Evolutionary conservation across 2,888 invertebrate species (phyloP), one percentile per base, ranked within the genome.

Genomic region (Andrena marginata): DNA sequence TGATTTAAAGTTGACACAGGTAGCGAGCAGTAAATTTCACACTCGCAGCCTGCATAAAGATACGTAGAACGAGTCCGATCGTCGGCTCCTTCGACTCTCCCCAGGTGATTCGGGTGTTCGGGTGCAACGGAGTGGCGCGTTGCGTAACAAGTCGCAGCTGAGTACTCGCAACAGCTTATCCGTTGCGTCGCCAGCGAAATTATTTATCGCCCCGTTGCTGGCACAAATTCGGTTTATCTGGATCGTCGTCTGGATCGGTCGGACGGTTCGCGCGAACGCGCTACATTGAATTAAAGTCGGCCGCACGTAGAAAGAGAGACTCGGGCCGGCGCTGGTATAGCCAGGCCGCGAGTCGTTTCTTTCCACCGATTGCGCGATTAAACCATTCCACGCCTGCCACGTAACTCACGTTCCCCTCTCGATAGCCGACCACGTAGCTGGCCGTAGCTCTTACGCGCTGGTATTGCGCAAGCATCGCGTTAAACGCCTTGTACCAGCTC

Each of bases 141-240:
- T 79, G 77, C 79, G 77, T 79, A 79, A 77, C 77, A 77, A 79
- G 70, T 51, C 70, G 79, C 79, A 65, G 64, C 51, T 65, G 77
- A 77, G 49, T 54, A 62, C 49, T 13, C 35, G 33, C 5, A 2
- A 2, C 60, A 2, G 16, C 35, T 20, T 35, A 60, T 74, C 0
- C 6, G 42, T 16, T 8, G 23, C n/a, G 54, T 56, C 16, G n/a
- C 42, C 26, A n/a, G 4, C 33, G 59, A 62, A 78, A 78, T 80
- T 71, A 77, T 80, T 80, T 72, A 72, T 78, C 54, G 42, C 13
- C 35, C 26, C 23, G 33, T 51, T 71, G 20, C 35, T 80, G 80
- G 56, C 78, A 68, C 72, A 72, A 80, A 68, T 79, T 79, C 79
- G 65, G 26, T 48, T 68, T 78, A 68, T 80, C 48, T 71, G 65